Evolutionary conservation across 1,140 invertebrate species (phyloP).

Genomic region (Frieseomelitta varia): DNA sequence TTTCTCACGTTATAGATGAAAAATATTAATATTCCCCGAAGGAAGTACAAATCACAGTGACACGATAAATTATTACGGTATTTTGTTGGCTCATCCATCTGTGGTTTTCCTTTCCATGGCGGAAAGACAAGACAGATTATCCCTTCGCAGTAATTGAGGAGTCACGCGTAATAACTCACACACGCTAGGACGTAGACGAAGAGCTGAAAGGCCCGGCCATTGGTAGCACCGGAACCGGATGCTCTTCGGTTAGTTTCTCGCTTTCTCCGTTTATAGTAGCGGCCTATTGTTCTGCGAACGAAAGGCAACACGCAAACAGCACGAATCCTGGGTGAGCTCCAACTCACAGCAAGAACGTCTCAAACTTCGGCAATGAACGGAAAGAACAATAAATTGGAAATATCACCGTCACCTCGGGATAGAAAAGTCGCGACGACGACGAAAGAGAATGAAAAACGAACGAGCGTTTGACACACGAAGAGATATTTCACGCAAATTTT

Average conservation of each 20-base stretch:
- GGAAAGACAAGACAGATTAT: slow-evolving; percentile 28
- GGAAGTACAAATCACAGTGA: background rate
- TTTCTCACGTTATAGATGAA: background rate
- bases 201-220: slow-evolving; percentile 34
- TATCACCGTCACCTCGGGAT: background rate
- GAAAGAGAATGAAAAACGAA: background rate
- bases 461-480: too few relatives aligned
- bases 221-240: slow-evolving; percentile 55
- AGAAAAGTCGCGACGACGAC: too few relatives aligned
- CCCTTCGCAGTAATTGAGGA: slow-evolving; percentile 18
- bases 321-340: slow-evolving; percentile 30
- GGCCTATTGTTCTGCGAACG: slow-evolving; percentile 53
- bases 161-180: slow-evolving; percentile 42
- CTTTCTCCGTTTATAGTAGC: background rate
- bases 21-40: background rate
- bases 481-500: too few relatives aligned
- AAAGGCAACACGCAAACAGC: slow-evolving; percentile 53
- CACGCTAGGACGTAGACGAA: slow-evolving; percentile 7
- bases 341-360: slow-evolving; percentile 22
- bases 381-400: background rate
- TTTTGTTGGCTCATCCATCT: background rate
- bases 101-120: background rate
- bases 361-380: slow-evolving; percentile 40
- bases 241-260: slow-evolving; percentile 55
- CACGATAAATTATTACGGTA: background rate